Evolutionary conservation across 2,888 invertebrate genomes (phyloP).

Genomic region (Pseudoips prasinana): DNA sequence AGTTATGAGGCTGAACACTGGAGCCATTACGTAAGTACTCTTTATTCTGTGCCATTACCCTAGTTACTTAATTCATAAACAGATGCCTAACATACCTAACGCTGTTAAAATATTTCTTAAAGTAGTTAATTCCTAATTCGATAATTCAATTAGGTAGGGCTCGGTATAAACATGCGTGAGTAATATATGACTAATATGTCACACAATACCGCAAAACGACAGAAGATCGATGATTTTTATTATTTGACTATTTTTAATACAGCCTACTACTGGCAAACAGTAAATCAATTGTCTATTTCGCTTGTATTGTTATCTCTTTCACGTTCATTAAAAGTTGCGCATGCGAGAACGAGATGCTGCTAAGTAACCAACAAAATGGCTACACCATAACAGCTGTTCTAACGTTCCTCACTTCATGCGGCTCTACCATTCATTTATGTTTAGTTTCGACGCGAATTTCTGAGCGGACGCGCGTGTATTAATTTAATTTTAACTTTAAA

Average conservation of each 20-base stretch:
- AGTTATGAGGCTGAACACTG: too few species aligned
- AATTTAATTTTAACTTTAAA: conserved; percentile 35
- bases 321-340: fast-evolving
- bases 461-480: conserved; percentile 15
- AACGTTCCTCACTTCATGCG: conserved; percentile 29
- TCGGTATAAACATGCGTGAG: too few species aligned
- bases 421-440: conserved; percentile 27
- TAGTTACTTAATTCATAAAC: too few species aligned
- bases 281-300: conserved; percentile 19
- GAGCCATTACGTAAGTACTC: too few species aligned
- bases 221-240: conserved; percentile 2
- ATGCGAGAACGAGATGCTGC: conserved; percentile 17
- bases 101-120: too few species aligned
- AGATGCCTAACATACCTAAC: too few species aligned
- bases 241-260: background rate
- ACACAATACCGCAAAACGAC: too few species aligned
- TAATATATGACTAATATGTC: too few species aligned
- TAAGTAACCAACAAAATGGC: conserved; percentile 19
- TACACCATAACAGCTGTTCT: conserved; percentile 31
- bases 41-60: too few species aligned
- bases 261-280: background rate
- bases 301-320: conserved; percentile 14
- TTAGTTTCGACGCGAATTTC: conserved; percentile 44
- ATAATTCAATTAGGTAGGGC: too few species aligned
- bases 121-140: too few species aligned